Base-by-base conservation (phyloP, 2,797 vertebrate species). In the Potorous gilbertii region DNA sequence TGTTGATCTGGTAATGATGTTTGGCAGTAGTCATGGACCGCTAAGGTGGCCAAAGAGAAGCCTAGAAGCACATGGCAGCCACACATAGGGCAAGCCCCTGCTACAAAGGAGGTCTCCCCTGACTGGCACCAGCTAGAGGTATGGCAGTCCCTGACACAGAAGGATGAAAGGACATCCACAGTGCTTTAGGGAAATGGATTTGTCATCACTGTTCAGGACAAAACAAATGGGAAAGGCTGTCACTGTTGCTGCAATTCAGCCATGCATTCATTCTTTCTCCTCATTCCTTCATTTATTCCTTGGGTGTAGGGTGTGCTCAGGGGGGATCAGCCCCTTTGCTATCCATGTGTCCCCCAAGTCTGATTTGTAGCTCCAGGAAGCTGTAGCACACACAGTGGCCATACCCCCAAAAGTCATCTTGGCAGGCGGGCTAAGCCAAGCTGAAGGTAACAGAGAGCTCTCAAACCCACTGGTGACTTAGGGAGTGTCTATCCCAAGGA, bases 1-100 rank as follows among this genome's bases (percentile, higher is more conserved):
- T 81, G 40, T 27, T 46, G 74, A 27, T 11, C 40, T 27, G 40
- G 40, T 87, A 40, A 87, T 87, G 40, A 40, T 12, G 10, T 50
- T 24, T 87, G 74, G 24, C 74, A 10, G 10, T 11, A 50, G 74
- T 11, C 74, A 46, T 50, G 40, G 74, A 46, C 10, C 21, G 11
- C 40, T 46, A 46, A 0, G 66, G 40, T 81, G 21, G 24, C 74
- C 74, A 81, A 74, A 46, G 40, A 81, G 74, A 81, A 46, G 40
- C 40, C 3, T 21, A 46, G 40, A 50, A 24, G 40, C 9, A 2
- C 0, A 5, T 11, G 21, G n/a, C 0, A n/a, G 40, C 8, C 21
- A 50, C 8, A 21, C 74, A 50, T 52, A 52, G 52, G 40, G 21
- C 21, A 11, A 27, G 6, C 40, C 74, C 31, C 24, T 87, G 74